Conservation (phyloP, 2,797 vertebrate species). For the Decapterus maruadsi region DNA sequence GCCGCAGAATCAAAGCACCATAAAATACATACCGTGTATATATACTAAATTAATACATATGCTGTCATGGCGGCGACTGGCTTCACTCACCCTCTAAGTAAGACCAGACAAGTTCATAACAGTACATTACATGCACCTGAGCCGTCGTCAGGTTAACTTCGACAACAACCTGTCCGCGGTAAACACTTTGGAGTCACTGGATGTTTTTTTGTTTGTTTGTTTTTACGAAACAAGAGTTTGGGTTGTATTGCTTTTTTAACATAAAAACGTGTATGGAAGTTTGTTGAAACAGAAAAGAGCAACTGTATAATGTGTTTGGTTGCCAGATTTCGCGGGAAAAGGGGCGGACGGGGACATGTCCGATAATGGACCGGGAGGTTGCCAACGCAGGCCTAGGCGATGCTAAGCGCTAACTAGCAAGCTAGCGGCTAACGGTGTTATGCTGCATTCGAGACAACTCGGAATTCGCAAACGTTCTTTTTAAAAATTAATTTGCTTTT, state of each 20-base stretch:
- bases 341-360: constrained; percentile 37
- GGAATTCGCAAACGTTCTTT: no score
- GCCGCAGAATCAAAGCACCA: no score
- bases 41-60: no score
- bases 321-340: constrained; percentile 48
- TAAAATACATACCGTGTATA: no score
- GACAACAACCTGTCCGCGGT: neutral
- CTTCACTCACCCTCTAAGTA: neutral
- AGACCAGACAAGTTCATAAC: neutral
- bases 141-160: neutral
- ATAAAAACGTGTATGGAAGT: accelerated
- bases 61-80: neutral
- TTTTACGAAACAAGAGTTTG: neutral
- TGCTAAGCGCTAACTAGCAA: constrained; percentile 30
- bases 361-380: constrained; percentile 46
- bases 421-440: constrained; percentile 29
- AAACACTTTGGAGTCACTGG: neutral
- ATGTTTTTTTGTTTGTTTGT: no score
- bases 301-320: neutral
- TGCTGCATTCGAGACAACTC: no score
- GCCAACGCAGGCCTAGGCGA: constrained; percentile 48
- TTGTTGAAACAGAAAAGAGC: accelerated
- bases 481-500: no score
- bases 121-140: neutral
- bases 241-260: accelerated